A percentile compares a stretch with the other conserved stretches of the same genome.
phyloP scores from a whole-genome alignment of 2,113 vertebrate genomes.

The Propithecus coquereli region DNA sequence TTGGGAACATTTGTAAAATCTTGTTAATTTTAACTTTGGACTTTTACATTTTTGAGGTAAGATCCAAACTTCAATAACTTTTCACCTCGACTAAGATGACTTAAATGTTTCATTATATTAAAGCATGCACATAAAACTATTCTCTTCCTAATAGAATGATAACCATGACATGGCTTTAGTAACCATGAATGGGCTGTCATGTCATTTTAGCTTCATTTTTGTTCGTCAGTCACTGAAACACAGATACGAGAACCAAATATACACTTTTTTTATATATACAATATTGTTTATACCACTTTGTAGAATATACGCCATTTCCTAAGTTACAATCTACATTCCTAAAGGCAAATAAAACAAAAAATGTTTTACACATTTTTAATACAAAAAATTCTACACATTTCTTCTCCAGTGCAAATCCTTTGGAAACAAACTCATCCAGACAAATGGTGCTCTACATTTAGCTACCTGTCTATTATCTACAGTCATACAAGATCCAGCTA shows the following conservation, averaged over 20 bases:
- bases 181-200: neutral
- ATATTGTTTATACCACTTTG: slow-evolving; percentile 52
- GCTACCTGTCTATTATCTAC: neutral
- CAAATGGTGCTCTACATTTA: slow-evolving; percentile 42
- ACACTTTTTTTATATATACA: slow-evolving; percentile 66
- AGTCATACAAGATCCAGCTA: neutral
- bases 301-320: slow-evolving; percentile 63
- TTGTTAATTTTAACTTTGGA: slow-evolving; percentile 40
- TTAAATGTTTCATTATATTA: neutral
- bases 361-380: slow-evolving; percentile 28
- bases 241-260: slow-evolving; percentile 64
- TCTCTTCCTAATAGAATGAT: neutral
- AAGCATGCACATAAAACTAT: neutral
- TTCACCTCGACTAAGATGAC: slow-evolving; percentile 23
- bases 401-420: slow-evolving; percentile 74
- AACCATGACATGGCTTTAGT: slow-evolving; percentile 8
- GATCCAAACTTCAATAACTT: slow-evolving; percentile 33
- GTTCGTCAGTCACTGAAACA: slow-evolving; percentile 57
- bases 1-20: neutral
- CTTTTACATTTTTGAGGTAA: slow-evolving; percentile 21
- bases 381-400: slow-evolving; percentile 35
- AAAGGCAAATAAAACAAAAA: slow-evolving; percentile 54
- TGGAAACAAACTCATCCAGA: slow-evolving; percentile 51
- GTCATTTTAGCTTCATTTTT: slow-evolving; percentile 63
- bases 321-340: slow-evolving; percentile 64